Conservation (phyloP, 2,797 vertebrate genomes). For the Rhincodon typus region DNA sequence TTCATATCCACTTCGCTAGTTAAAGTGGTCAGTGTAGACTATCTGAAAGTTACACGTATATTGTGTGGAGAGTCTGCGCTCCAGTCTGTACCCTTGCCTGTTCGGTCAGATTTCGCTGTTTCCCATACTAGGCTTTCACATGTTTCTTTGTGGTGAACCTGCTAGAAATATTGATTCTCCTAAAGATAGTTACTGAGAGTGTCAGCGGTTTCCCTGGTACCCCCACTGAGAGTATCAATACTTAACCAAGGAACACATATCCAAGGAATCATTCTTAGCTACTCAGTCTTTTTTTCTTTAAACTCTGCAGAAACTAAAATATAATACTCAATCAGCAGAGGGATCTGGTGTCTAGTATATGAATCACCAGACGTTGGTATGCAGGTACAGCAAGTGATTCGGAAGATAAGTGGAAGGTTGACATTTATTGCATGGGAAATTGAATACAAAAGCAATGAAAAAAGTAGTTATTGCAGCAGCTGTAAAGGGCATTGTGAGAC, state of each 20-base stretch:
- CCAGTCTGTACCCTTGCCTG: not conserved
- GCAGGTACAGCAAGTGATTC: no score
- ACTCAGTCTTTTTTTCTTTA: not conserved
- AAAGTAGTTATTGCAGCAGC: no score
- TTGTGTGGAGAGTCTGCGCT: not conserved
- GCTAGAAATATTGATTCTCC: not conserved
- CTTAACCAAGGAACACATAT: no score
- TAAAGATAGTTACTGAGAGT: not conserved
- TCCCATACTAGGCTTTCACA: not conserved
- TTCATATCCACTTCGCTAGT: not conserved
- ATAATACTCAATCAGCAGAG: not conserved
- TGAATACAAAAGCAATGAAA: no score
- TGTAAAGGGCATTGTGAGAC: no score
- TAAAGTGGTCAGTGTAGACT: not conserved
- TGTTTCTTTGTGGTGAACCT: not conserved
- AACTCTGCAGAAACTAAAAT: not conserved
- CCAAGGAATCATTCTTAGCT: not conserved
- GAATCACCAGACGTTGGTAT: no score
- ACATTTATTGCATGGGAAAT: no score
- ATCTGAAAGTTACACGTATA: not conserved
- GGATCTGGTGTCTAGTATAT: no score
- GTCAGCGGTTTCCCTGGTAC: no score
- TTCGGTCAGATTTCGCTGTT: not conserved
- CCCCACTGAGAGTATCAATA: no score
- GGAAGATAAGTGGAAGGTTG: no score